These are phyloP conservation scores for Tribolium castaneum DNA, from an alignment of 1,140 invertebrate genomes.

Conservation along the genomic window DNA sequence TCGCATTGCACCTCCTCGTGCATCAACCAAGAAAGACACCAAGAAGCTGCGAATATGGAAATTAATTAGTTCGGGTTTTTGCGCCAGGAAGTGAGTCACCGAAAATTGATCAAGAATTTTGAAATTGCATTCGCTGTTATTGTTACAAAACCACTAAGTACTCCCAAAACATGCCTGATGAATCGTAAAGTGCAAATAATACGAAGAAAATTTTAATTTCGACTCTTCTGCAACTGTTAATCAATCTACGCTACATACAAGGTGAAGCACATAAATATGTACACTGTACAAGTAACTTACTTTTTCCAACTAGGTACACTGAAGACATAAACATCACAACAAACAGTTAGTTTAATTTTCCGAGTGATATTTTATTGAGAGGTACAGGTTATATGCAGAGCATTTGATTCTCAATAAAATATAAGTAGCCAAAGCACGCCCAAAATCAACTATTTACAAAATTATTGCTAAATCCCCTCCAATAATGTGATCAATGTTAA, in stretches of 20 bases:
- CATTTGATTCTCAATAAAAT: conserved; percentile 40
- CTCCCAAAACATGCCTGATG: conserved; percentile 5
- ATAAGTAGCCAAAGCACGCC: neutral
- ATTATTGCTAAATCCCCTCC: neutral
- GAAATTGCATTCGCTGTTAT: conserved; percentile 20
- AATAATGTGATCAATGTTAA: conserved; percentile 12
- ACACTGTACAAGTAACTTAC: conserved; percentile 61
- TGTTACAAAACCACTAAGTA: conserved; percentile 18
- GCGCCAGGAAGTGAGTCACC: neutral
- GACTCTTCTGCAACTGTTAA: neutral
- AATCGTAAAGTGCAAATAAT: neutral
- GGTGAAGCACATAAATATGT: conserved; percentile 26
- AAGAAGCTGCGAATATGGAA: conserved; percentile 81
- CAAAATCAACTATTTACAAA: neutral
- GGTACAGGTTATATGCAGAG: conserved; percentile 34
- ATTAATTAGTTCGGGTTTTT: neutral
- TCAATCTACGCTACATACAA: conserved; percentile 10
- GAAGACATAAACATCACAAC: conserved; percentile 55
- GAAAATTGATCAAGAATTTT: conserved; percentile 7
- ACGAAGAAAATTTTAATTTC: neutral
- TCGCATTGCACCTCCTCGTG: conserved; percentile 95
- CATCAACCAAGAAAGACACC: conserved; percentile 97
- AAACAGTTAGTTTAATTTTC: conserved; percentile 45
- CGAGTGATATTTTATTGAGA: conserved; percentile 38
- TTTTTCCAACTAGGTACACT: conserved; percentile 62